These are phyloP conservation scores for Numenius arquata DNA, from an alignment of 2,113 vertebrate species.

Conservation along the genomic window DNA sequence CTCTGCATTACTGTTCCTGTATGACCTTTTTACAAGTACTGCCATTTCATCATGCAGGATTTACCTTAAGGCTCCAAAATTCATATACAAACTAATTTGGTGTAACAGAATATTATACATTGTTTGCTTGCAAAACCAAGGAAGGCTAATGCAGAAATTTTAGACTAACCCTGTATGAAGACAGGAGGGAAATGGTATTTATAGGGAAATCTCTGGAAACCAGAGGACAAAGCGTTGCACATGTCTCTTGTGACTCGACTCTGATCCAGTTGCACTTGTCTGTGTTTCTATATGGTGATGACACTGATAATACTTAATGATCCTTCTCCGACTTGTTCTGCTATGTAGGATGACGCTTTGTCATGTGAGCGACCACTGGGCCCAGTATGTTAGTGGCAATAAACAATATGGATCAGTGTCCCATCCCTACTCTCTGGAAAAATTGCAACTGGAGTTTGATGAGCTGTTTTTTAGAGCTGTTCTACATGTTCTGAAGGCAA, in stretches of 20 bases:
- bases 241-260: neutral
- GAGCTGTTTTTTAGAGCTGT: constrained; percentile 92
- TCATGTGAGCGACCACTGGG: constrained; percentile 96
- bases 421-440: constrained; percentile 85
- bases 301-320: neutral
- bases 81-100: neutral
- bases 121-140: neutral
- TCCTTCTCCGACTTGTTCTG: neutral
- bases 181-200: neutral
- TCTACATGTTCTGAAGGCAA: constrained; percentile 91
- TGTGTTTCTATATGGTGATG: neutral
- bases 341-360: constrained; percentile 87
- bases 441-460: constrained; percentile 93
- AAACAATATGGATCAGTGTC: constrained; percentile 52
- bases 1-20: neutral
- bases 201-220: neutral
- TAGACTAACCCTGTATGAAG: neutral
- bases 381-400: constrained; percentile 80
- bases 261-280: neutral
- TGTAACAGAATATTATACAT: neutral
- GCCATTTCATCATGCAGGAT: neutral
- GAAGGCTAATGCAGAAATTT: neutral
- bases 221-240: neutral
- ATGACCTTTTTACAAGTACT: neutral
- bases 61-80: neutral